phyloP scores from a whole-genome alignment of 2,888 invertebrate genomes.

The Trimorus sp. region DNA sequence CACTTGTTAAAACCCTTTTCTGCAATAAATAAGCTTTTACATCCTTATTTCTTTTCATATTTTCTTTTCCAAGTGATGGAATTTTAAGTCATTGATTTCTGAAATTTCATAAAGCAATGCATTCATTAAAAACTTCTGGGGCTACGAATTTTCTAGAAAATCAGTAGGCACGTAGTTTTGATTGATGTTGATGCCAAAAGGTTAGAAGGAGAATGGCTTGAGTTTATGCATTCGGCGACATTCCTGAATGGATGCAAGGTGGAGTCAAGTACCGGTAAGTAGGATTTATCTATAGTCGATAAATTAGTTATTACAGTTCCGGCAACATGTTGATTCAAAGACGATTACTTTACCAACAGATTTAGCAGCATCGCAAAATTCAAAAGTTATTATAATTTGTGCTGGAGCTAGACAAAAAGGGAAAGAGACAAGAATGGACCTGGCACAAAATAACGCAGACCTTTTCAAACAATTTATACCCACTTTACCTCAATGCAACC shows the following conservation, averaged over 20 bases:
- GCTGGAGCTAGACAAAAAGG: conserved; percentile 83
- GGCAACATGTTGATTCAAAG: background rate
- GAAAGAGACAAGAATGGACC: conserved; percentile 82
- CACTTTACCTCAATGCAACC: conserved; percentile 83
- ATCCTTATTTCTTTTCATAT: no score
- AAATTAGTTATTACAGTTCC: conserved; percentile 24
- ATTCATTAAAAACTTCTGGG: no score
- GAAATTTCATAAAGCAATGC: no score
- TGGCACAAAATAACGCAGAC: conserved; percentile 83
- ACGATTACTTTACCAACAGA: conserved; percentile 74
- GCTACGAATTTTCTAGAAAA: conserved; percentile 68
- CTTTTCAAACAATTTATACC: conserved; percentile 83
- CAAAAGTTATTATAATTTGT: conserved; percentile 83
- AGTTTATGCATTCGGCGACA: conserved; percentile 84
- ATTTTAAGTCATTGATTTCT: no score
- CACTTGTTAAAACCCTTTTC: no score
- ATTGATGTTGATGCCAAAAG: conserved; percentile 85
- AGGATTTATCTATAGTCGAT: conserved; percentile 32
- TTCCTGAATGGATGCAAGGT: conserved; percentile 84
- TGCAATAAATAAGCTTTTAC: no score
- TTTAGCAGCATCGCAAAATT: conserved; percentile 82
- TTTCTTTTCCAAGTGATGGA: no score
- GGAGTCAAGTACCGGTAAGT: conserved; percentile 83
- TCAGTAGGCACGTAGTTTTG: conserved; percentile 84
- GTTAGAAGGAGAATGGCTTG: conserved; percentile 86